These are phyloP conservation scores for Protomyctophum bolini DNA, from an alignment of 2,113 vertebrate genomes.

Conservation along the genomic window DNA sequence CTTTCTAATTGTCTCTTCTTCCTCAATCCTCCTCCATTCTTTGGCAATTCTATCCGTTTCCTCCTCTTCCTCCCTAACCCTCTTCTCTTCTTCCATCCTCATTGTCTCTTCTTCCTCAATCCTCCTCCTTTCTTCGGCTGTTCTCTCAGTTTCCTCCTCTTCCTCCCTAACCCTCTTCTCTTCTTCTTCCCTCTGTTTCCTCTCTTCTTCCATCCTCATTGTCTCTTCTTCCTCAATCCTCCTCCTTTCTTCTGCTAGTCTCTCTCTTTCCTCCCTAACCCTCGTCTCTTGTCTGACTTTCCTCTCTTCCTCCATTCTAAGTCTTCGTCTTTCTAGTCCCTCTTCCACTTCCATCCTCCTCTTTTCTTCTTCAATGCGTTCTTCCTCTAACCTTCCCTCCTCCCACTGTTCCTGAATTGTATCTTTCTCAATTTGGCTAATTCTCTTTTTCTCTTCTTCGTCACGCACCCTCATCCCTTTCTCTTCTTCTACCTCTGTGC, in stretches of 20 bases:
- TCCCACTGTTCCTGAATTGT: not conserved
- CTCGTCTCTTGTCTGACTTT: not conserved
- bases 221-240: not conserved
- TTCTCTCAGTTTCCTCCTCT: not conserved
- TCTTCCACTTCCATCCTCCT: slow-evolving; percentile 1
- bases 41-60: not conserved
- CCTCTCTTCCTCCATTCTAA: slow-evolving; percentile 1
- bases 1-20: not conserved
- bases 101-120: slow-evolving; percentile 1
- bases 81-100: not conserved
- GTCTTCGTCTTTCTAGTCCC: not conserved
- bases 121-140: not conserved
- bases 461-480: not conserved
- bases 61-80: not conserved
- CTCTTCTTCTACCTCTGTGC: slow-evolving; percentile 1
- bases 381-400: not conserved
- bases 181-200: not conserved
- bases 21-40: slow-evolving; percentile 6
- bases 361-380: not conserved
- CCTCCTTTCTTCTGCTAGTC: not conserved
- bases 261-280: not conserved
- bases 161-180: not conserved
- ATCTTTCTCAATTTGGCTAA: not conserved
- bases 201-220: slow-evolving; percentile 1
- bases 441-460: not conserved